Evolutionary conservation across 2,888 invertebrate species (phyloP).

Genomic region (Baronia brevicornis): DNA sequence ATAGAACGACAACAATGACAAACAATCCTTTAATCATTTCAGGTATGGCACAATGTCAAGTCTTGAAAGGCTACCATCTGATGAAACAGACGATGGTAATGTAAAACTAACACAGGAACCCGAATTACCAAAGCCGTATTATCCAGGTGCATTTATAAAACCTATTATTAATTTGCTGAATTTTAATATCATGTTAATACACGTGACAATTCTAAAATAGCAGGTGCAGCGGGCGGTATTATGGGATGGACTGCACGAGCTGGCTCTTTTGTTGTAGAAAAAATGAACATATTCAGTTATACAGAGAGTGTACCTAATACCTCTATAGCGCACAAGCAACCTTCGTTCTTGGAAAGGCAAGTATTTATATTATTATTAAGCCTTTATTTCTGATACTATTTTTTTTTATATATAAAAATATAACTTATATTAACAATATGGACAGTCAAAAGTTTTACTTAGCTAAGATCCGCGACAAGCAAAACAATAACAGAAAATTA

Average conservation of each 20-base stretch:
- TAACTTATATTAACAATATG: too few relatives aligned
- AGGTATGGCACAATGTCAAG: constrained; percentile 84
- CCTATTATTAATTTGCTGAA: not conserved
- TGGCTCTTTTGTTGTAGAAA: constrained; percentile 87
- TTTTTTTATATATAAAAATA: too few relatives aligned
- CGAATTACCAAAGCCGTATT: constrained; percentile 45
- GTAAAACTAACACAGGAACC: constrained; percentile 58
- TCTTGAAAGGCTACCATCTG: constrained; percentile 80
- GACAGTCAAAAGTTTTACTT: too few relatives aligned
- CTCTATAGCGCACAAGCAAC: constrained; percentile 62
- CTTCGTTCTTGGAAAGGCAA: constrained; percentile 69
- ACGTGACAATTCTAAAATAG: constrained; percentile 29
- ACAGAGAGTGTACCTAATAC: constrained; percentile 64
- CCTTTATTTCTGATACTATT: too few relatives aligned
- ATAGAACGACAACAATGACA: too few relatives aligned
- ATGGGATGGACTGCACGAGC: constrained; percentile 88
- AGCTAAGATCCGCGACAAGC: too few relatives aligned
- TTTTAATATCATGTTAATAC: not conserved
- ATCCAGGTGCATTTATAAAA: constrained; percentile 34
- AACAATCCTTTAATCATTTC: constrained; percentile 27
- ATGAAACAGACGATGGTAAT: constrained; percentile 76
- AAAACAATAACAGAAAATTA: too few relatives aligned
- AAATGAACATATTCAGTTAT: constrained; percentile 79
- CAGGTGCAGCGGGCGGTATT: constrained; percentile 66
- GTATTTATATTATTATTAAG: constrained; percentile 8